Evolutionary conservation across 2,888 invertebrate species (phyloP), one percentile per base, ranked within the genome.

Genomic region (Caenorhabditis panamensis): DNA sequence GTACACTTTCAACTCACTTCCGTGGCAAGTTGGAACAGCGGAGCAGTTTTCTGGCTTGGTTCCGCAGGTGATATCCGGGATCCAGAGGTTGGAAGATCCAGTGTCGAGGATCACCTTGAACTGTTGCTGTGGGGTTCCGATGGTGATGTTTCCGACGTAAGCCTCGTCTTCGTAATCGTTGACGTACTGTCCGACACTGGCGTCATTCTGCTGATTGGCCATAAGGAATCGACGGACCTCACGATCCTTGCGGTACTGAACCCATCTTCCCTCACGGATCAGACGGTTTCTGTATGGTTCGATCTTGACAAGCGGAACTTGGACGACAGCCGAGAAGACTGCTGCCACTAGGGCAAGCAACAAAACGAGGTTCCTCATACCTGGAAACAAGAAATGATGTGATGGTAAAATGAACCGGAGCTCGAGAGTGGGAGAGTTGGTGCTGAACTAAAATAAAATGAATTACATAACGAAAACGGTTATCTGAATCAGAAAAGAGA

Each of bases 41-140:
- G 73, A 64, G 64, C 79, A 79, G 62, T 79, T 73, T 31, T 73
- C 68, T 56, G 73, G 79, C 47, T 79, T 64, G 18, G 79, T 79
- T 56, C 76, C 77, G 56, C 88, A 88, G 8, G 77, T 82, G 53
- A 68, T 66, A 56, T 87, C 87, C n/a, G 86, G 84, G 51, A 87
- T 78, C 87, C 87, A 87, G 26, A 87, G 72, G 53, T 87, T 87
- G 37, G 87, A 71, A 13, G 82, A 83, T 64, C 86, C 86, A 36
- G 86, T 86, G 71, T 86, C 86, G 37, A 51, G 79, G 58, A 84
- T 82, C 18, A 84, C 82, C 67, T 80, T 79, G 81, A 87, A 87
- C 49, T 77, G 64, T 68, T 87, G 87, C 59, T 81, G 81, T 18
- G 87, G 87, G 28, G 83, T 86, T 58, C 86, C 93, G 92, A n/a